Base-by-base conservation (phyloP, 2,113 vertebrate species). In the Triplophysa tibetana region DNA sequence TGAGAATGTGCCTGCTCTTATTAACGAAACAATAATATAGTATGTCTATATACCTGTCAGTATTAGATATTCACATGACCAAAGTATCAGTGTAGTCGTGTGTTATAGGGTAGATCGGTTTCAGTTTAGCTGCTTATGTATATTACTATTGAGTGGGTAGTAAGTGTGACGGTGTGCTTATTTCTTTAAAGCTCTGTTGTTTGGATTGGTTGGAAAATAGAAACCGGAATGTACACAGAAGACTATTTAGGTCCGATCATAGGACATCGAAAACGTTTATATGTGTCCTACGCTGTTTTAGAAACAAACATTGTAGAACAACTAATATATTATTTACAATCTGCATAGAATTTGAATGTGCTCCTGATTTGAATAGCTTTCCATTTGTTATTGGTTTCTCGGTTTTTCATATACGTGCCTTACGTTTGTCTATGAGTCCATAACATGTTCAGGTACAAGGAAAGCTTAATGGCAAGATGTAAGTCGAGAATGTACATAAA, bases 381-480 rank as follows among this genome's bases (percentile, higher is more conserved):
- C 38, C 75, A 75, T 70, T 66, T 75, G 61, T 82, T 75, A 41
- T 77, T 60, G 82, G 84, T 81, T 90, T 91, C 83, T 88, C 87
- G 81, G 78, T 91, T 89, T 86, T 54, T 88, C 80, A 84, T 84
- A 88, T 88, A 90, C 88, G 92, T 94, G 93, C 93, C 93, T 94
- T 94, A 93, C 90, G 91, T 93, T 91, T 91, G 82, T 92, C 90
- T 91, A 85, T 90, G 78, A 90, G 87, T 89, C 87, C 85, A 88
- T 90, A 87, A 88, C 84, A 89, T 91, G 62, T 91, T 88, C 83
- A 92, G 83, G 83, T 82, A 83, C 80, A 70, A 63, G 74, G 70
- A 85, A 64, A 65, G 21, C 75, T 58, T 48, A 41, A 61, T 45
- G 52, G 19, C 70, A 41, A 62, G 72, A 63, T 75, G 48, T 62